Base-by-base conservation (phyloP, 2,888 invertebrate species). In the Nephrotoma guestfalica region DNA sequence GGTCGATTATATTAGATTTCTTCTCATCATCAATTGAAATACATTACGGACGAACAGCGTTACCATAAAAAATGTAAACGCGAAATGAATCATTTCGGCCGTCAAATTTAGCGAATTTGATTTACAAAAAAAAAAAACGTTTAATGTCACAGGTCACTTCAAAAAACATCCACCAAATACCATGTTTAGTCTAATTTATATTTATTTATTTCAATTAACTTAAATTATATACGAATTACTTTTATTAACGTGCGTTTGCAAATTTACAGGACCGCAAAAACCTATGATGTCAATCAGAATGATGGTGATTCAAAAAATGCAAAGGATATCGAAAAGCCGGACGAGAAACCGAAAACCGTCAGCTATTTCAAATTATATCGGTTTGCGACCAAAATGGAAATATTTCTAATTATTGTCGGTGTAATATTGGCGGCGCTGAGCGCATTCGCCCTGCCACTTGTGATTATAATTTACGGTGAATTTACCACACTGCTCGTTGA, bases 391-490 rank as follows among this genome's bases (percentile, higher is more conserved):
- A 90, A 92, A 89, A 92, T 92, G 88, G 95, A 95, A 91, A 88
- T 93, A 86, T 88, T 93, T 86, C 89, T 93, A 86, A 90, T 94
- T 9, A 88, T 93, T 85, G 88, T 93, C 47, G 95, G 94, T 4
- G 89, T 94, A 86, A 86, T 95, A 30, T 92, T 94, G 90, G 94
- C 94, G 71, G 90, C 92, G 40, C 89, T 95, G 87, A 94, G 94
- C 90, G 94, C 94, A 0, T 89, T 94, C 83, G 93, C 94, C 88
- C 93, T 95, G 89, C 95, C 96, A 0, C 91, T 94, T 30, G 94
- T 95, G 45, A 93, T 95, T 43, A 94, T 96, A 88, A 92, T 95
- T 83, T 96, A 96, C 90, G 96, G 95, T 89, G 94, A 95, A 90
- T 94, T 96, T 90, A 94, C 95, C 0, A 92, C 95, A 30, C 92